Conservation (phyloP, 2,888 invertebrate species). For the Meteorus cinctellus region DNA sequence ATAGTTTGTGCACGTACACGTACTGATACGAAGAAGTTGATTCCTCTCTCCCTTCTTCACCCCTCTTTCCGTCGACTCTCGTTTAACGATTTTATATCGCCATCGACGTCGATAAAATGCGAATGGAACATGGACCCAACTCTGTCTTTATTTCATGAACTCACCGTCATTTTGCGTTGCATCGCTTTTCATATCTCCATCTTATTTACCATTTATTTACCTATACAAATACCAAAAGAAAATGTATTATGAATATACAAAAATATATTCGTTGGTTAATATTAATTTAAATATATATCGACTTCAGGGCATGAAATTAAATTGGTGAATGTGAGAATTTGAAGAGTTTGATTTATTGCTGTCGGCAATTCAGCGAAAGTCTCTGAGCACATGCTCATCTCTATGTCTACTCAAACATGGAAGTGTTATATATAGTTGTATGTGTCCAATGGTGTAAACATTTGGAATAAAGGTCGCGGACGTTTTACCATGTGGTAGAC, state of each 20-base stretch:
- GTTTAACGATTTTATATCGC: constrained; percentile 44
- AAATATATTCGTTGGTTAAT: background rate
- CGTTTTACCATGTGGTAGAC: constrained; percentile 29
- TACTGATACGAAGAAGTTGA: no score
- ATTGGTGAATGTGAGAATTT: background rate
- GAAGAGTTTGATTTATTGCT: no score
- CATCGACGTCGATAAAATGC: constrained; percentile 48
- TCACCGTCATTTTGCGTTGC: constrained; percentile 18
- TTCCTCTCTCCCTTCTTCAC: no score
- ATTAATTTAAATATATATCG: background rate
- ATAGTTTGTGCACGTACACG: no score
- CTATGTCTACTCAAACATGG: background rate
- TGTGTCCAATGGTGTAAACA: constrained; percentile 41
- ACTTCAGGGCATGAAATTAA: background rate
- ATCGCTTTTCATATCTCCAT: constrained; percentile 19
- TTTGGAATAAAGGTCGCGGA: constrained; percentile 6
- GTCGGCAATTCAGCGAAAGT: constrained; percentile 23
- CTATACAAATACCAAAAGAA: constrained; percentile 26
- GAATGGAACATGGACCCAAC: constrained; percentile 27
- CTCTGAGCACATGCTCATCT: background rate
- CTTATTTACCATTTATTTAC: constrained; percentile 6
- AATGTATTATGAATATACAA: background rate
- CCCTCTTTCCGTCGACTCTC: background rate
- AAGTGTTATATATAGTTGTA: constrained; percentile 11
- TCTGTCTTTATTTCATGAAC: constrained; percentile 8